Evolutionary conservation across 1,140 invertebrate genomes (phyloP), one percentile per base, ranked within the genome.

Genomic region (Schmidtea mediterranea): DNA sequence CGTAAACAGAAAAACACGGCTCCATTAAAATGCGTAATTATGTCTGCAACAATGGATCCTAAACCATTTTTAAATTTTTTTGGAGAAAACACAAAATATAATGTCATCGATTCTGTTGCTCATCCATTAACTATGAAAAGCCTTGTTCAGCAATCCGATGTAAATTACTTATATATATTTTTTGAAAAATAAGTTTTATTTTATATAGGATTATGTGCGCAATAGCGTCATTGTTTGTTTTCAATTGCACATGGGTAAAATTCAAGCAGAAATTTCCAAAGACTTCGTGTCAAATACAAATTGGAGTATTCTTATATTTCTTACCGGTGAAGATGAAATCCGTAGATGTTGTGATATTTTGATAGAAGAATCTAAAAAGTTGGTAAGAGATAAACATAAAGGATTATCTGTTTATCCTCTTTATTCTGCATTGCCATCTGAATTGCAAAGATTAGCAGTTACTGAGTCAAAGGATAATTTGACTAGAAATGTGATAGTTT

Each of bases 41-140:
- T 68, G 66, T 68, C 66, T 15, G 66, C 66, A 22, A 68, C 66
- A 8, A 65, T 63, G 39, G 58, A 66, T 39, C 57, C 60, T 0
- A 80, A 89, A 62, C 75, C 81, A 56, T 92, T 97, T 63, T 75
- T 75, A 32, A 71, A 74, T 40, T 97, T 90, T 67, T 95, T 92
- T 62, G 72, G 80, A 54, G 74, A 77, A 6, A 10, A 32, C 3
- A 10, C 26, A 32, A 10, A 32, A 3, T 6, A 3, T 32, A 6
- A 6, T 6, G 10, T 6, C 10, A 32, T 32, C 3, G 10, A 32
- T 32, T 32, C 26, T 10, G 10, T 6, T 6, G 26, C 26, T 6
- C 3, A 32, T 32, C 3, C 10, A 6, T 32, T 32, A 10, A 32
- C 19, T 9, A 13, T 21, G 2, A 21, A 19, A 19, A 22, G 43